Conservation (phyloP, 2,113 vertebrate species). For the Bombycilla garrulus region DNA sequence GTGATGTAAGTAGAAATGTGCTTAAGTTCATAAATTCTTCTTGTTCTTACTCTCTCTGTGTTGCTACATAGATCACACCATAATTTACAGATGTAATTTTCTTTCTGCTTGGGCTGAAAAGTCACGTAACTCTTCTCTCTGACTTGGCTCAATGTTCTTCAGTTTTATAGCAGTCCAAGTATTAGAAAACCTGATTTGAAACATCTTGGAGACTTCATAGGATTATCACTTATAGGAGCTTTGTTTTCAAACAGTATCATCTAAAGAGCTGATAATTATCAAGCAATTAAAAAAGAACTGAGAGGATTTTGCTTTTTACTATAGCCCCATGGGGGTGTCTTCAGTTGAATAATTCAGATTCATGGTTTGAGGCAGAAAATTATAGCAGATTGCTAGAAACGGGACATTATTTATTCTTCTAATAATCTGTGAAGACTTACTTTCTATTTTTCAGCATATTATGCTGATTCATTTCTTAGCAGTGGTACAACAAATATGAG, state of each 20-base stretch:
- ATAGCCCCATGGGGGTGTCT: not conserved
- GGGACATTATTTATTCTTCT: not conserved
- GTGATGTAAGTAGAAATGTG: not conserved
- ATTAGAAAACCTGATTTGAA: constrained; percentile 73
- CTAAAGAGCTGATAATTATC: not conserved
- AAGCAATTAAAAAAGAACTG: not conserved
- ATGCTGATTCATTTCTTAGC: not conserved
- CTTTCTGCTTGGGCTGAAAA: not conserved
- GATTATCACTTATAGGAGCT: not conserved
- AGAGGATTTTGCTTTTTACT: not conserved
- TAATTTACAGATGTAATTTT: constrained; percentile 50
- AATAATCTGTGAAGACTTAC: not conserved
- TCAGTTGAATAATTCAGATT: not conserved
- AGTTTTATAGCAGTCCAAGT: constrained; percentile 71
- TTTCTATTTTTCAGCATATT: not conserved
- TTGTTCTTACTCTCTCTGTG: not conserved
- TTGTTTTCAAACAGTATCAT: not conserved
- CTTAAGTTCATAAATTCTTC: not conserved
- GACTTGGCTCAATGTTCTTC: constrained; percentile 72
- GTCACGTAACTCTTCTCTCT: constrained; percentile 62
- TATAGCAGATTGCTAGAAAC: not conserved
- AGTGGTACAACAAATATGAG: not conserved
- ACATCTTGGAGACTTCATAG: not conserved
- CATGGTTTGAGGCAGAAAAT: not conserved
- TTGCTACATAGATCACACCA: not conserved